Base-by-base conservation (phyloP, 2,888 invertebrate genomes). In the Eilema griseolum region DNA sequence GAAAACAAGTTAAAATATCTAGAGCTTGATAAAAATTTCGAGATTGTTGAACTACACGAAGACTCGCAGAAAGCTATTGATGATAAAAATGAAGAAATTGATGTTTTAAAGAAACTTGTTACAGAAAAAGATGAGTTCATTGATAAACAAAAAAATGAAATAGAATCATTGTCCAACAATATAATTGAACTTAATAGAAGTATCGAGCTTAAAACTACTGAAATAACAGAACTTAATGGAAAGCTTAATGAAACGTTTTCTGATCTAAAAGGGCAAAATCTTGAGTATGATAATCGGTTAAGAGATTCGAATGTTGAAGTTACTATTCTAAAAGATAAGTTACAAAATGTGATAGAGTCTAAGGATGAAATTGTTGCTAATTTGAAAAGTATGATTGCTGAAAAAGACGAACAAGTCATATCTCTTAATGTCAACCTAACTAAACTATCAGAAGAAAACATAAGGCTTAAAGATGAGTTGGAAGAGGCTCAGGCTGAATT, bases 281-380 rank as follows among this genome's bases (percentile, higher is more conserved):
- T 89, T 46, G 93, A 96, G 70, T 89, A 96, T 72, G 95, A 95
- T 83, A 89, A 91, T 59, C 88, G 86, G 72, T 89, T 90, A 74
- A 94, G 93, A 77, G 93, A 95, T 74, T 89, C 91, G 66, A 89
- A 90, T 70, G 82, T 87, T 69, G 92, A 96, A 83, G 85, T 92
- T 24, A 81, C 78, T 14, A 86, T 86, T 76, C 84, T 94, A 65
- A 89, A 93, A 76, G 93, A 95, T 73, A 90, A 91, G 69, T 74
- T 96, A 65, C 92, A 95, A 83, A 91, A 92, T 85, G 82, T 91
- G 2, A 84, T 86, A 10, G 87, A 87, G 23, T 85, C 83, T 67
- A 92, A 91, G 79, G 89, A 92, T 72, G 90, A 90, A 82, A 85
- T 90, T 1, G 88, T 92, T n/a, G 79, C 76, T 57, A 88, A 85